phyloP scores from a whole-genome alignment of 2,797 vertebrate species.

The Eupleurogrammus muticus region DNA sequence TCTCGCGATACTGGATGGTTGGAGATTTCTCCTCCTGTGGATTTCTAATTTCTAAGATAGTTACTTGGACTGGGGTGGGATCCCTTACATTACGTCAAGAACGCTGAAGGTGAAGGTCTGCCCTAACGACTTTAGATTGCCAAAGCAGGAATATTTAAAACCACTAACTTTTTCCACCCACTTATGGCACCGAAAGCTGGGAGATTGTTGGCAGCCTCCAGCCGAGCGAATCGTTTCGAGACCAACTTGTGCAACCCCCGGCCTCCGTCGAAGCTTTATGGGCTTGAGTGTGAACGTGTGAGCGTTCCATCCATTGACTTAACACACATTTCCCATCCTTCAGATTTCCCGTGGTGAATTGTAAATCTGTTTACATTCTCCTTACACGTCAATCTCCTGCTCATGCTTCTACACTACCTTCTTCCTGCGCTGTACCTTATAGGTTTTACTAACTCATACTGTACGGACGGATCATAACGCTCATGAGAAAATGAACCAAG shows the following conservation, averaged over 20 bases:
- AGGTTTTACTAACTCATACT: slow-evolving; percentile 5
- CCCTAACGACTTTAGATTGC: too few relatives aligned
- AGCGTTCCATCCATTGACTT: slow-evolving; percentile 15
- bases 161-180: too few relatives aligned
- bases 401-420: not conserved
- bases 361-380: slow-evolving; percentile 4
- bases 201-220: too few relatives aligned
- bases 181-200: too few relatives aligned
- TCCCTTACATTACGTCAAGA: too few relatives aligned
- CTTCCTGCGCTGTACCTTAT: not conserved
- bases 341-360: slow-evolving; percentile 1
- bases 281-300: not conserved
- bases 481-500: slow-evolving; percentile 31
- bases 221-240: too few relatives aligned
- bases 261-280: not conserved
- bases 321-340: slow-evolving; percentile 7
- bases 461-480: not conserved
- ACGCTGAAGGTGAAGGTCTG: too few relatives aligned
- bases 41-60: too few relatives aligned
- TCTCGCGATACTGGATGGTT: too few relatives aligned
- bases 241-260: not conserved
- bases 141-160: too few relatives aligned
- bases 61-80: too few relatives aligned
- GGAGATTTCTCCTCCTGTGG: too few relatives aligned
- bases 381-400: not conserved